Conservation (phyloP, 2,888 invertebrate genomes). For the Baccha elongata region DNA sequence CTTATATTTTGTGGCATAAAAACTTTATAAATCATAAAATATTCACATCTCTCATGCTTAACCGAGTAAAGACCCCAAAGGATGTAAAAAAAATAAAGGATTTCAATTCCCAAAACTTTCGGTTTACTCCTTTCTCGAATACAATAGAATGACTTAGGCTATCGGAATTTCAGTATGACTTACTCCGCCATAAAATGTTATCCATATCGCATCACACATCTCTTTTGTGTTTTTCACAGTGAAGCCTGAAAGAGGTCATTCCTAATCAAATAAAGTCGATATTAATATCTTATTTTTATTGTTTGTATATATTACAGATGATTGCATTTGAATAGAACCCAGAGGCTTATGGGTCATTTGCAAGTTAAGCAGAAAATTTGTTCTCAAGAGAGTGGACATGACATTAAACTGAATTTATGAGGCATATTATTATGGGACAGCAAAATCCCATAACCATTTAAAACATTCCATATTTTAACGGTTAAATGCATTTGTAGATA, state of each 20-base stretch:
- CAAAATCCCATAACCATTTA: not conserved
- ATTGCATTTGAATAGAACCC: slow-evolving; percentile 1
- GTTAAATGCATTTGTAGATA: not conserved
- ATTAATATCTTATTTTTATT: not conserved
- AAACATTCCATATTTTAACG: not conserved
- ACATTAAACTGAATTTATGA: not conserved
- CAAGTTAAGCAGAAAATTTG: not conserved
- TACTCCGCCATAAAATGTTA: slow-evolving; percentile 40
- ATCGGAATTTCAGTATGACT: slow-evolving; percentile 36
- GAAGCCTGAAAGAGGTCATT: slow-evolving; percentile 44
- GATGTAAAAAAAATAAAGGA: slow-evolving; percentile 25
- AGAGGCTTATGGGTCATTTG: not conserved
- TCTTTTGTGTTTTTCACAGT: slow-evolving; percentile 29
- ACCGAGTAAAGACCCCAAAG: slow-evolving; percentile 5
- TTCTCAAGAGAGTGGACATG: not conserved
- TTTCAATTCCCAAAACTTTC: slow-evolving; percentile 51
- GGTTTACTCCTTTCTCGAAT: slow-evolving; percentile 18
- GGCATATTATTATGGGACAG: not conserved
- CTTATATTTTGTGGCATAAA: slow-evolving; percentile 5
- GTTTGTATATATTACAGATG: slow-evolving; percentile 13
- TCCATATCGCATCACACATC: slow-evolving; percentile 37
- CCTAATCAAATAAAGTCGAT: not conserved
- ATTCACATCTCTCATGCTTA: slow-evolving; percentile 49
- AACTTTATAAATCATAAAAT: slow-evolving; percentile 58
- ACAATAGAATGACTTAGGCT: slow-evolving; percentile 55